phyloP scores from a whole-genome alignment of 2,888 invertebrate genomes.

The Kryphioiulus occultus region DNA sequence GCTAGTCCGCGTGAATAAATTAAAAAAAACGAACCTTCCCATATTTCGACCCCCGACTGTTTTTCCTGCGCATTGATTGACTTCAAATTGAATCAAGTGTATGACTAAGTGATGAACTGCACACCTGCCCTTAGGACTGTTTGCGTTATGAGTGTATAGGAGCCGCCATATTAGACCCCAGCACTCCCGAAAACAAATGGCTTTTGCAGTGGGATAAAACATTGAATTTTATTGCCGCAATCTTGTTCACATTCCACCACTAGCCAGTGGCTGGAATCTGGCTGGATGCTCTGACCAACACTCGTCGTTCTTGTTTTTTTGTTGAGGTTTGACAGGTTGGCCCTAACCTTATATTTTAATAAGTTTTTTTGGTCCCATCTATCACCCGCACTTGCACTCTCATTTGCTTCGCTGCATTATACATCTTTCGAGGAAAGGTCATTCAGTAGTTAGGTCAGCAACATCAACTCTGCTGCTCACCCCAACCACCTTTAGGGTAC shows the following conservation, averaged over 20 bases:
- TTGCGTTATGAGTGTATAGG: neutral
- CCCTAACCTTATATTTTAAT: slow-evolving; percentile 26
- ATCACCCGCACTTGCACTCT: slow-evolving; percentile 15
- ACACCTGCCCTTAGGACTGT: slow-evolving; percentile 47
- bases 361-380: slow-evolving; percentile 7
- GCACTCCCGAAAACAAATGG: neutral
- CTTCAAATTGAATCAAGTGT: slow-evolving; percentile 44
- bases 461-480: neutral
- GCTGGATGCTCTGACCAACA: neutral
- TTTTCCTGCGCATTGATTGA: slow-evolving; percentile 37
- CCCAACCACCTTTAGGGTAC: slow-evolving; percentile 10
- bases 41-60: slow-evolving; percentile 42
- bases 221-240: neutral
- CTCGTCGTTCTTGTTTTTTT: neutral
- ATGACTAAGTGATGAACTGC: slow-evolving; percentile 39
- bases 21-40: neutral
- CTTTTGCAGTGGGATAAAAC: neutral
- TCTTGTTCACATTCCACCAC: neutral
- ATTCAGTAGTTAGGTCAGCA: neutral
- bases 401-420: neutral
- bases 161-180: neutral
- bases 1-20: slow-evolving; percentile 15
- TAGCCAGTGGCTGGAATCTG: neutral
- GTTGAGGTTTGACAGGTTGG: slow-evolving; percentile 11
- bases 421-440: neutral